phyloP scores from a whole-genome alignment of 2,797 vertebrate species.

The Thalassophryne amazonica region DNA sequence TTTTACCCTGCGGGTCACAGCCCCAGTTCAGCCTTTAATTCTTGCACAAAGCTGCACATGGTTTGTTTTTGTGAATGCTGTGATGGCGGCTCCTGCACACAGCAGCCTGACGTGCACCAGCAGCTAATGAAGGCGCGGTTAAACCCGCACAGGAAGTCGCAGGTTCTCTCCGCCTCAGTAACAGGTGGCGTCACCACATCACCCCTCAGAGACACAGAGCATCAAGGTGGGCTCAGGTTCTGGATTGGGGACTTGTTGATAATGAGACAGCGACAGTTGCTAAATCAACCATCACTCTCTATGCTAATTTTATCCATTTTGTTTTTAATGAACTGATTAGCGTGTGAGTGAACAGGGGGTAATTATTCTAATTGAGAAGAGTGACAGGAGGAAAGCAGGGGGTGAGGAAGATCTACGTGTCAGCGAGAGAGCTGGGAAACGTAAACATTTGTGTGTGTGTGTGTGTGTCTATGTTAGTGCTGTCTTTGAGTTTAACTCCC shows the following conservation, averaged over 20 bases:
- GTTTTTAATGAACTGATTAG: conserved; percentile 86
- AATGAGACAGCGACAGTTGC: conserved; percentile 68
- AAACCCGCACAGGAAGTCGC: conserved; percentile 5
- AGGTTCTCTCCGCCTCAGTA: conserved; percentile 33
- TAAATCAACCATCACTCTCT: conserved; percentile 78
- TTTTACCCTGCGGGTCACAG: too few species aligned
- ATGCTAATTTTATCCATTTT: conserved; percentile 82
- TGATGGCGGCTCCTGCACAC: neutral
- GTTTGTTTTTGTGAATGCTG: too few species aligned
- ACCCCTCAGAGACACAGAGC: conserved; percentile 31
- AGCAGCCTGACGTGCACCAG: neutral
- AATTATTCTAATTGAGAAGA: conserved; percentile 83
- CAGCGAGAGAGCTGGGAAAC: conserved; percentile 26
- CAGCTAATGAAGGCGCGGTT: conserved; percentile 10
- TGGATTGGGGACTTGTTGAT: conserved; percentile 30
- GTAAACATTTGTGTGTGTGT: conserved; percentile 1
- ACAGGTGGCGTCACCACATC: conserved; percentile 27
- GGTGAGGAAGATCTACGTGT: conserved; percentile 54
- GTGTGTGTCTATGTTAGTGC: neutral
- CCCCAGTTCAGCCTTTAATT: too few species aligned
- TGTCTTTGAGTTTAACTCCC: too few species aligned
- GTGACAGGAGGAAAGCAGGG: conserved; percentile 72
- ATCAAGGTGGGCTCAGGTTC: conserved; percentile 46
- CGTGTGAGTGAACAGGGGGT: conserved; percentile 75
- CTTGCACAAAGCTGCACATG: too few species aligned